Evolutionary conservation across 2,113 vertebrate genomes (phyloP), one percentile per base, ranked within the genome.

Genomic region (Heliornis fulica): DNA sequence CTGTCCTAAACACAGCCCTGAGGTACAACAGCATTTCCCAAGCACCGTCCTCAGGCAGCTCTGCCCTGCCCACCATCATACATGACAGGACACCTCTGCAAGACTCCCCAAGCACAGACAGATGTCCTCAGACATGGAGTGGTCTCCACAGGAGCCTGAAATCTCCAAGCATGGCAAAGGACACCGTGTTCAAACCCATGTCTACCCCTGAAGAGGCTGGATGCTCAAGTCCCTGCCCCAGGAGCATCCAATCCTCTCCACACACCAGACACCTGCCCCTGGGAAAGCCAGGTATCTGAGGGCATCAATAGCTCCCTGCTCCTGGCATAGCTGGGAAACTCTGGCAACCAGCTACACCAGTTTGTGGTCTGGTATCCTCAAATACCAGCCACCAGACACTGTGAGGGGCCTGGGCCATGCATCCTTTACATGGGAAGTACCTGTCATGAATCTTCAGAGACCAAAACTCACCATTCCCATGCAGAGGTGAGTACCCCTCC

Each of bases 111-210:
- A 2, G 75, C 34, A 43, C 56, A 84, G 32, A 4, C 46, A 68
- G 21, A 68, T 32, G 28, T 63, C 77, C 61, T 92, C 41, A 43
- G 66, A 34, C 17, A 57, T 11, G 0, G 2, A 1, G 63, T 87
- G 56, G 18, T 90, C 56, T 64, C 59, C 40, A 3, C 2, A 1
- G 1, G 48, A 76, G 82, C 41, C 65, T 50, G 63, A 61, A 71
- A 51, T 48, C 21, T 41, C 46, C 0, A 0, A 60, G 28, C 3
- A 1, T 32, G 76, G 22, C 1, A 0, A 85, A 81, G 20, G 22
- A 46, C 19, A 70, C 0, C 0, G 0, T 7, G 60, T 53, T 10
- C 26, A 79, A 88, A 82, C 22, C 46, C 64, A 8, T 11, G 10
- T 11, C 43, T 51, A 10, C 17, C n/a, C 7, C 3, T 5, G 19